These are phyloP conservation scores for Tetramorium parvispinum DNA, from an alignment of 1,140 invertebrate genomes.

Conservation along the genomic window DNA sequence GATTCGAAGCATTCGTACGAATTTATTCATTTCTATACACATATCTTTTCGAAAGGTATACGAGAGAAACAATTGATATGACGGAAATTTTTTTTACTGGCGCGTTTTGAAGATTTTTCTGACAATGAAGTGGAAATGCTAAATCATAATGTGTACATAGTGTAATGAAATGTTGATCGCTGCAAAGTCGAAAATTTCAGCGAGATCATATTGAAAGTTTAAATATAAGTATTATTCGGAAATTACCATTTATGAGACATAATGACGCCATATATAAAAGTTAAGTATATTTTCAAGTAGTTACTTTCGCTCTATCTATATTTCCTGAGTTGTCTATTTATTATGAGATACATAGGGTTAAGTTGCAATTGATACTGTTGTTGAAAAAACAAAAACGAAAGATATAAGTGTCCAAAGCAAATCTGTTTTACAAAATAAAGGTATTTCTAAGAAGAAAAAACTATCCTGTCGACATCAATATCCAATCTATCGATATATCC, in stretches of 20 bases:
- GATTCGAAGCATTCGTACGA: not conserved
- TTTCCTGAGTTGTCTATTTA: slow-evolving; percentile 42
- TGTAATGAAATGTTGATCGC: slow-evolving; percentile 65
- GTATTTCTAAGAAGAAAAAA: slow-evolving; percentile 73
- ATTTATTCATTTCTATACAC: slow-evolving; percentile 23
- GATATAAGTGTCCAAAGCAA: slow-evolving; percentile 47
- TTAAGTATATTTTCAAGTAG: slow-evolving; percentile 26
- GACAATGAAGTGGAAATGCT: not conserved
- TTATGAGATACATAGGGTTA: slow-evolving; percentile 35
- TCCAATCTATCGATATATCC: not conserved
- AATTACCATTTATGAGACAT: slow-evolving; percentile 11
- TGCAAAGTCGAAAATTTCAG: slow-evolving; percentile 14
- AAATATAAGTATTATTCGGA: slow-evolving; percentile 19
- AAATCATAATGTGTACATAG: slow-evolving; percentile 66
- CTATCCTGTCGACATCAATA: not conserved
- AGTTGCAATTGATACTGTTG: slow-evolving; percentile 54
- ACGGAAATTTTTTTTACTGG: not conserved
- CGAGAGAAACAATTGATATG: not conserved
- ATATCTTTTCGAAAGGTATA: slow-evolving; percentile 1
- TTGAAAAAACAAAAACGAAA: slow-evolving; percentile 48
- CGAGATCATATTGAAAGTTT: slow-evolving; percentile 30
- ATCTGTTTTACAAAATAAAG: slow-evolving; percentile 77
- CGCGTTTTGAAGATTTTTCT: not conserved
- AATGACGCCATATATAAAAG: slow-evolving; percentile 4
- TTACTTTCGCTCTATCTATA: slow-evolving; percentile 25